These are phyloP conservation scores for Brachionus sp. DNA, from an alignment of 1,140 invertebrate species.

Conservation along the genomic window DNA sequence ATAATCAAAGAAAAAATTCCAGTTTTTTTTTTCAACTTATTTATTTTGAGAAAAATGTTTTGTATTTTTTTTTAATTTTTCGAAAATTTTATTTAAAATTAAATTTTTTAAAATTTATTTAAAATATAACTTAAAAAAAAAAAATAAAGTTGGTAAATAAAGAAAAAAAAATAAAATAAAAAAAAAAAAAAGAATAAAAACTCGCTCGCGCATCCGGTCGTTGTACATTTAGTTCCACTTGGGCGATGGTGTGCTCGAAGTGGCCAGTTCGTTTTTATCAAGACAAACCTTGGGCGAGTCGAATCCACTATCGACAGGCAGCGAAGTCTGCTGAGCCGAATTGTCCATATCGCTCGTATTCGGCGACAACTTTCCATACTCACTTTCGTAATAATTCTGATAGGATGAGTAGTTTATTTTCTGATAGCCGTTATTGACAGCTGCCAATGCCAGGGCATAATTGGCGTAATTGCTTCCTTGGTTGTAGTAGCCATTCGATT, in stretches of 20 bases:
- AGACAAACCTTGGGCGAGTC: slow-evolving; percentile 21
- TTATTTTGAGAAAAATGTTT: no score
- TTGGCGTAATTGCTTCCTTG: neutral
- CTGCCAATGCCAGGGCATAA: neutral
- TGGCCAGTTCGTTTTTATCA: neutral
- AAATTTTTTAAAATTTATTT: neutral
- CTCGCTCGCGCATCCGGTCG: neutral
- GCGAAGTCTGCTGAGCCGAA: neutral
- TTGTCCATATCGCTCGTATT: neutral
- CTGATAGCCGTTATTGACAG: slow-evolving; percentile 1
- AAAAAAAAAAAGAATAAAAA: neutral
- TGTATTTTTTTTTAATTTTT: no score
- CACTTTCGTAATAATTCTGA: neutral
- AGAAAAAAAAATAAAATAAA: neutral
- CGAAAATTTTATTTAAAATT: no score
- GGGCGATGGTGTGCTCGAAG: slow-evolving; percentile 3
- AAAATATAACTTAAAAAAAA: neutral
- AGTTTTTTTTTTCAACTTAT: no score
- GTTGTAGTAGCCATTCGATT: slow-evolving; percentile 12
- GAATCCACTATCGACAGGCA: slow-evolving; percentile 11
- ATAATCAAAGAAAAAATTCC: neutral
- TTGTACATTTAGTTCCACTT: slow-evolving; percentile 13
- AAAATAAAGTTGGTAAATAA: neutral
- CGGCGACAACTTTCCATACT: slow-evolving; percentile 9
- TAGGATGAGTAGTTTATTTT: slow-evolving; percentile 15